These are phyloP conservation scores for Pangasius sanitwongsei DNA, from an alignment of 2,797 vertebrate species.

Conservation along the genomic window DNA sequence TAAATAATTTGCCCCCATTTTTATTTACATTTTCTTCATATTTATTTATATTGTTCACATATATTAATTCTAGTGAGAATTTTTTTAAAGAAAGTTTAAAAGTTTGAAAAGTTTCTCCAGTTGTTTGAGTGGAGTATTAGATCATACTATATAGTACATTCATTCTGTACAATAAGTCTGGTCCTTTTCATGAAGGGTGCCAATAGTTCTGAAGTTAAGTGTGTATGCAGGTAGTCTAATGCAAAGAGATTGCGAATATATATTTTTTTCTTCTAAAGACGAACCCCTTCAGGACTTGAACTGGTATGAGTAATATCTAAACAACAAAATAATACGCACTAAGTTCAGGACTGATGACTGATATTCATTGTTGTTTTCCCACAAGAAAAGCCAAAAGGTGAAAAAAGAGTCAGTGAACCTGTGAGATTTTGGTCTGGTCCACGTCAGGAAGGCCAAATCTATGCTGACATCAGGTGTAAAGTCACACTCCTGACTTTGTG, in stretches of 20 bases:
- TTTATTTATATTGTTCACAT: background rate
- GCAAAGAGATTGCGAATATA: background rate
- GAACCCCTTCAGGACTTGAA: background rate
- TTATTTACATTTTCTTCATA: background rate
- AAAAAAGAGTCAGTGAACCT: background rate
- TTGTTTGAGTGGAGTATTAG: background rate
- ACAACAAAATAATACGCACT: background rate
- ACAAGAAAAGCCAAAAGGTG: background rate
- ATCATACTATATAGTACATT: too few relatives aligned
- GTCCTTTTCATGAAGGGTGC: background rate
- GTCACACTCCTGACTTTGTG: slow-evolving; percentile 39
- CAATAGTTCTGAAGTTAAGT: background rate
- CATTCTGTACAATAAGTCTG: background rate
- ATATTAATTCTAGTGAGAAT: background rate
- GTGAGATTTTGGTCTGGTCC: background rate
- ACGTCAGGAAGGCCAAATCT: background rate
- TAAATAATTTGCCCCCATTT: background rate
- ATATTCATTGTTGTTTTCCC: background rate
- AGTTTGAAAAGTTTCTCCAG: too few relatives aligned
- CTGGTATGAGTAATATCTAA: background rate
- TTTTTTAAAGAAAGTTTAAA: background rate
- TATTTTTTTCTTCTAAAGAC: background rate
- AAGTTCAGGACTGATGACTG: too few relatives aligned
- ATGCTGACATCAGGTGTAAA: slow-evolving; percentile 29
- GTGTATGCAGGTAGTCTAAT: background rate